Base-by-base conservation (phyloP, 1,140 invertebrate genomes). In the Drosophila orena region DNA sequence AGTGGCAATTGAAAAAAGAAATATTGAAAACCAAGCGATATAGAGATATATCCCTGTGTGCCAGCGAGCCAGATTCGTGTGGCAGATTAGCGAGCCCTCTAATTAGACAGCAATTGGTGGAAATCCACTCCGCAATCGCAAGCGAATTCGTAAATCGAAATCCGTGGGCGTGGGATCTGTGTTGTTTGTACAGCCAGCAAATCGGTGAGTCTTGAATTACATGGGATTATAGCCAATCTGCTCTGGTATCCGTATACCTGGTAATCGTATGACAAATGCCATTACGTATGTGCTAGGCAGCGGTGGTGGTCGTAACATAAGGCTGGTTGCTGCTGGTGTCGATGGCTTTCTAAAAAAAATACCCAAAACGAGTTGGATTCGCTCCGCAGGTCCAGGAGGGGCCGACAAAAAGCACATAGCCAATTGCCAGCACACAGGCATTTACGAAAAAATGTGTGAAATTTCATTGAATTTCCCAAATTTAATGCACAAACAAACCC, bases 231-330 rank as follows among this genome's bases (percentile, higher is more conserved):
- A 44, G 27, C 15, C 60, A 76, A 76, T 58, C 52, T 75, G 72
- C 40, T 64, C 46, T 44, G 30, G 22, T 38, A 24, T 44, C 42
- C 30, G 30, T 30, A 30, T 30, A 10, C 30, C 17, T 14, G 30
- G 53, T 55, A 54, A 52, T 70, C 64, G 66, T 71, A 76, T 76
- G 72, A 76, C 73, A 66, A 76, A 76, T 76, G 68, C 55, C 68
- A 59, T 75, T 75, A 56, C 58, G 58, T 73, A 14, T 38, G 12
- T 14, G 46, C 42, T 30, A 22, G 15, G 24, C 24, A 24, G 24
- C 24, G 24, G 24, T 4, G 24, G 24, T 15, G n/a, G n/a, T 35
- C 15, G 17, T 30, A 10, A 8, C 20, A n/a, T 30, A 10, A 8
- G 8, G 0, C 7, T 30, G 27, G 27, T 30, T 30, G 30, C 2